Base-by-base conservation (phyloP, 2,113 vertebrate genomes). In the Ammodytes marinus region DNA sequence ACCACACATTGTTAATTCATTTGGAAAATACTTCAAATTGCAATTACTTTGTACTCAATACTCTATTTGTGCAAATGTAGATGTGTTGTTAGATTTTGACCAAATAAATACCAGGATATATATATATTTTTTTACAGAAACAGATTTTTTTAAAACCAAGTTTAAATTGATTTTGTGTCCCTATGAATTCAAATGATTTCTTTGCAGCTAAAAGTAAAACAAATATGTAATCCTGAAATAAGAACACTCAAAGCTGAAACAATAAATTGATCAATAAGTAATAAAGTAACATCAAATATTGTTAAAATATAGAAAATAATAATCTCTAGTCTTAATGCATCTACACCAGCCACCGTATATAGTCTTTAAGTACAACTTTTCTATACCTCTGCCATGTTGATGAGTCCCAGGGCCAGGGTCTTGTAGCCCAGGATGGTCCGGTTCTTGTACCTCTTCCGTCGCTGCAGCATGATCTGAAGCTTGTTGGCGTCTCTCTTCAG, bases 361-460 rank as follows among this genome's bases (percentile, higher is more conserved):
- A 5, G 4, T 5, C 50, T 53, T 53, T 53, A 8, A 8, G 50
- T 17, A 52, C 50, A 52, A 52, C 5, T 1, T 13, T 52, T 15
- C 15, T 27, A 4, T 86, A 97, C 97, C 97, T 98, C 97, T 0
- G 97, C 96, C 97, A 98, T 98, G 93, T 98, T 97, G 95, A 98
- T 98, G 80, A 97, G 95, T 0, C 97, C 97, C 82, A 97, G 91
- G 0, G 97, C 97, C 70, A 98, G 92, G 0, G 97, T 98, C 92
- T 98, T 98, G 88, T 98, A 98, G 71, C 97, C 97, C 82, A 98
- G 91, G 92, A 98, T 97, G 80, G 97, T 98, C n/a, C 97, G 94
- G 90, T 98, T 97, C 93, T 98, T 98, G 92, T 98, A 98, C 0
- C 97, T 93, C 82, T 98, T 98, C 47, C 97, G 94, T 8, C 97